These are phyloP conservation scores for Rhagophthalmus giganteus DNA, from an alignment of 2,888 invertebrate species.

Conservation along the genomic window DNA sequence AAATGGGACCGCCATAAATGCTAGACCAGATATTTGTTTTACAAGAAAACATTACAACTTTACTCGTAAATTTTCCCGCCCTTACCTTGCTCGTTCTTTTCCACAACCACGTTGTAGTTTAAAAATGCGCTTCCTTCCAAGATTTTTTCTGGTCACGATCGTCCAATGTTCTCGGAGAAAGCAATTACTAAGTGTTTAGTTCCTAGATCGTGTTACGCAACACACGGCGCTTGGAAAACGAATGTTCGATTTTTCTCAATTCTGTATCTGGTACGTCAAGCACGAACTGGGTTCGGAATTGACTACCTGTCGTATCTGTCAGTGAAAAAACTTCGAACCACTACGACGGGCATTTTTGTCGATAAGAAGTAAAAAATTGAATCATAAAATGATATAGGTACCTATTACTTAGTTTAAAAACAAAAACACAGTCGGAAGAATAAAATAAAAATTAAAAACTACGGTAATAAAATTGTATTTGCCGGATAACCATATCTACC, in stretches of 20 bases:
- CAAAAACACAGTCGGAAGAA: too few species aligned
- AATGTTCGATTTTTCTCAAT: constrained; percentile 11
- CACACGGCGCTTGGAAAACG: constrained; percentile 3
- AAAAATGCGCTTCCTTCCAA: background rate
- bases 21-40: constrained; percentile 27
- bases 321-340: constrained; percentile 6
- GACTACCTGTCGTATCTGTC: constrained; percentile 15
- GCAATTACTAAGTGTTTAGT: constrained; percentile 19
- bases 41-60: constrained; percentile 14
- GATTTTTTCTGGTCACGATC: constrained; percentile 15
- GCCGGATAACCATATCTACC: too few species aligned
- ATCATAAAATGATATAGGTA: too few species aligned
- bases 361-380: too few species aligned
- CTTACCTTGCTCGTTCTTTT: constrained; percentile 3
- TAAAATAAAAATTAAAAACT: too few species aligned
- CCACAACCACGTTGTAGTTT: background rate
- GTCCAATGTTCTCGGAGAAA: constrained; percentile 13
- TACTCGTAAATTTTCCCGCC: constrained; percentile 12
- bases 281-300: constrained; percentile 9
- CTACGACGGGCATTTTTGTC: too few species aligned
- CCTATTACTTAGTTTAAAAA: too few species aligned
- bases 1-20: constrained; percentile 26
- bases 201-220: constrained; percentile 6
- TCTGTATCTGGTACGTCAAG: constrained; percentile 9
- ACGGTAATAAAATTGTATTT: too few species aligned